Percentiles rank a stretch among this genome's conserved stretches.
phyloP scores from a whole-genome alignment of 1,140 invertebrate genomes.

The Scaptomyza pallida region DNA sequence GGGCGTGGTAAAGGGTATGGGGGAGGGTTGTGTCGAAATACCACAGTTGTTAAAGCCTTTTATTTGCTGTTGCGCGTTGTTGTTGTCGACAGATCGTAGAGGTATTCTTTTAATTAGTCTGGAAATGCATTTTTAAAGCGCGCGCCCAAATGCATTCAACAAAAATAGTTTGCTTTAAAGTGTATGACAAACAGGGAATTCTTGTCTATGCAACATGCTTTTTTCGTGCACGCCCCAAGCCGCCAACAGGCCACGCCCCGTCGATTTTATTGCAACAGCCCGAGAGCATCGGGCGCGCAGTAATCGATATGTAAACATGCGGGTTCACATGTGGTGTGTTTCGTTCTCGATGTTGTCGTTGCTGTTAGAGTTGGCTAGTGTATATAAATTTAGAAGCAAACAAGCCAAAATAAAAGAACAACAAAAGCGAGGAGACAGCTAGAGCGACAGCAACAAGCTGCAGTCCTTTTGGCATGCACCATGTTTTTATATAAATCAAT shows the following conservation, averaged over 20 bases:
- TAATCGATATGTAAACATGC: constrained; percentile 81
- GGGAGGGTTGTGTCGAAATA: constrained; percentile 25
- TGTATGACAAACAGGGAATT: constrained; percentile 10
- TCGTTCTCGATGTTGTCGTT: constrained; percentile 30
- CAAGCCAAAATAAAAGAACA: constrained; percentile 36
- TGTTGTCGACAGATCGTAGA: constrained; percentile 57
- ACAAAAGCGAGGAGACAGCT: constrained; percentile 9
- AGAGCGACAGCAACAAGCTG: constrained; percentile 63
- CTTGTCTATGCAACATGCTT: constrained; percentile 63
- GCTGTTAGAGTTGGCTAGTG: constrained; percentile 31
- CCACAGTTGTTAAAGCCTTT: constrained; percentile 69
- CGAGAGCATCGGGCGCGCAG: constrained; percentile 37
- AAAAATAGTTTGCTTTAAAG: constrained; percentile 48
- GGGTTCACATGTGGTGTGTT: constrained; percentile 38
- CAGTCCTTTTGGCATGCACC: constrained; percentile 69
- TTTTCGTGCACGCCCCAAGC: constrained; percentile 27
- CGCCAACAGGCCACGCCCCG: constrained; percentile 16
- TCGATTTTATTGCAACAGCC: constrained; percentile 60
- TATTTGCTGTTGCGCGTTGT: constrained; percentile 39
- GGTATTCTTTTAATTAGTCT: constrained; percentile 69
- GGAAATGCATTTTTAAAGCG: constrained; percentile 50
- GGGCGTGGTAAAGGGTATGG: background rate
- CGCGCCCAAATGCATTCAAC: constrained; percentile 32
- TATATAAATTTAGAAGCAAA: constrained; percentile 75
- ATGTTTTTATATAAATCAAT: constrained; percentile 82